Evolutionary conservation across 2,797 vertebrate genomes (phyloP), one percentile per base, ranked within the genome.

Genomic region (Botia kubotai): DNA sequence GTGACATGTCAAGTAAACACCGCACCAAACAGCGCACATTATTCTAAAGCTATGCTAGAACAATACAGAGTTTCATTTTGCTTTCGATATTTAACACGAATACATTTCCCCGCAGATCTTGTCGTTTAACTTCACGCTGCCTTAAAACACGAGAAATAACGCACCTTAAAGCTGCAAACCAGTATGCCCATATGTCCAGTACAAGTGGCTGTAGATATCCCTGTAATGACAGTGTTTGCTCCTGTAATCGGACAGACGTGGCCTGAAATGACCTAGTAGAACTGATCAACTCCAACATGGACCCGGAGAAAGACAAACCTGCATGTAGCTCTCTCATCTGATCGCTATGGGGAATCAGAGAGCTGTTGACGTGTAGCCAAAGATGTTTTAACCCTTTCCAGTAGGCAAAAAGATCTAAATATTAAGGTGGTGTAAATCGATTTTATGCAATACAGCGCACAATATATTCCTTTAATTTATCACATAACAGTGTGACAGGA

Each of bases 261-360:
- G 80, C 82, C 86, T 82, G 79, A 79, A 72, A 52, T 85, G 86
- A 85, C 81, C 82, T 77, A 69, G 57, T 79, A 60, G 72, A 66
- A 71, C 77, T 77, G 70, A 79, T 79, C 68, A 81, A 81, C 75
- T 75, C 76, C 72, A 70, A 66, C 83, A 76, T 75, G 72, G 78
- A 86, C 75, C 81, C 83, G 77, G 66, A 77, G 43, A 50, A 14
- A 39, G 12, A 21, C 17, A 50, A 19, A 67, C 16, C 33, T 52
- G 26, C 62, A 39, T 82, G 85, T 76, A 82, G 63, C 82, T 79
- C 79, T 82, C 77, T 43, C 55, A 39, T 80, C 68, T 74, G 72
- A 84, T 82, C 84, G 86, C 84, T 84, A 65, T 75, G 84, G 80
- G 86, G 82, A 82, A 82, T 85, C 86, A 84, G 84, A 85, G 86